Evolutionary conservation across 2,888 invertebrate species (phyloP), one percentile per base, ranked within the genome.

Genomic region (Deilephila elpenor): DNA sequence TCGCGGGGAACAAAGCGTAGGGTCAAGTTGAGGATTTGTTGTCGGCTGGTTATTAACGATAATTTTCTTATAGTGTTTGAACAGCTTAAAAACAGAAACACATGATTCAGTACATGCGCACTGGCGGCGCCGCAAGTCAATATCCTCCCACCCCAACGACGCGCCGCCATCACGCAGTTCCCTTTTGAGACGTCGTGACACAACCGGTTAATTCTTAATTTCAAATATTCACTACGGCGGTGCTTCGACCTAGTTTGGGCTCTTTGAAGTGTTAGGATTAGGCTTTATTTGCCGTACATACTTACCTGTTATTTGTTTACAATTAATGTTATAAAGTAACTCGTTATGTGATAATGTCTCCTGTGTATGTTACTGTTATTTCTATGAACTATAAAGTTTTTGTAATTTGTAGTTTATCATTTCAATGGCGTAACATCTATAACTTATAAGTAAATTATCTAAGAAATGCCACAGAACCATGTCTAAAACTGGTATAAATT

Each of bases 61-160:
- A 84, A 83, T 86, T 84, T 87, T 83, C 81, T 84, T 83, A 78
- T 80, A 83, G 84, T 84, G 84, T 86, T 86, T 84, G 84, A 83
- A 83, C 83, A 83, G 88, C 88, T 88, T 89, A 90, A 92, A 91
- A 93, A 92, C 92, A 92, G 92, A 91, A 91, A 92, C 93, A 93
- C 91, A 91, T 92, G 92, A 90, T 89, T 87, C 86, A 86, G 90
- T 88, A 88, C 92, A 93, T 93, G 94, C 94, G 93, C 94, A 92
- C 81, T 91, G 88, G 83, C 86, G 90, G 84, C 90, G 88, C 78
- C 88, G 90, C 93, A 89, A 94, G 94, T 94, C 94, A 94, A 93
- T 95, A 95, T 93, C 93, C 93, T 91, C 94, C 93, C 88, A 87
- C 88, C 91, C 87, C 89, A 87, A 83, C 93, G 84, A 83, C 89